phyloP scores from a whole-genome alignment of 2,888 invertebrate species.

The Leptinotarsa juncta region DNA sequence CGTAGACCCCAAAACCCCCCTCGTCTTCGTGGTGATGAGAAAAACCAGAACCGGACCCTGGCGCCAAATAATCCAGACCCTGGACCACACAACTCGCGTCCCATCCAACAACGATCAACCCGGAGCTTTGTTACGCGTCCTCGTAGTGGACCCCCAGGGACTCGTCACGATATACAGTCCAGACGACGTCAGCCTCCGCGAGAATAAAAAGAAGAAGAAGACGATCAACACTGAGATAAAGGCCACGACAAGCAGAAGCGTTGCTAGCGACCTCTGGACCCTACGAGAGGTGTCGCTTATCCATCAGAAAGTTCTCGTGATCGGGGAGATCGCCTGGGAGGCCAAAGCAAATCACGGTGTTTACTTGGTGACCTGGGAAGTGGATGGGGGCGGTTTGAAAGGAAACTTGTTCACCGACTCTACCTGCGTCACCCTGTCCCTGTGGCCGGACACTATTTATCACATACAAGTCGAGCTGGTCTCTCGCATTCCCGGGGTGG shows the following conservation, averaged over 20 bases:
- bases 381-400: conserved; percentile 83
- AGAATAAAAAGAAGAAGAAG: conserved; percentile 63
- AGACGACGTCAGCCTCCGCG: conserved; percentile 70
- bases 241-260: conserved; percentile 68
- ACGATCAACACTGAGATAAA: conserved; percentile 68
- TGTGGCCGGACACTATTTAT: conserved; percentile 85
- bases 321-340: conserved; percentile 81
- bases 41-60: conserved; percentile 74
- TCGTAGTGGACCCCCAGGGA: conserved; percentile 78
- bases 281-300: conserved; percentile 77
- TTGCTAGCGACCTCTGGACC: conserved; percentile 71
- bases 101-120: conserved; percentile 72
- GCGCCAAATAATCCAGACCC: conserved; percentile 76
- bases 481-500: conserved; percentile 72
- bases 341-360: conserved; percentile 75
- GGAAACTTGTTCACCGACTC: conserved; percentile 86
- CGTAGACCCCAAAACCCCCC: conserved; percentile 68
- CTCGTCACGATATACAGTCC: conserved; percentile 79
- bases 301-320: conserved; percentile 78
- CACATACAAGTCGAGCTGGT: conserved; percentile 82
- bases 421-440: conserved; percentile 80
- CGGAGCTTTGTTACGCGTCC: conserved; percentile 74
- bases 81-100: conserved; percentile 73
- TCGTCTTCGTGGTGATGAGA: conserved; percentile 79
- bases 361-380: conserved; percentile 87